phyloP scores from a whole-genome alignment of 2,888 invertebrate species.

The Frankliniella intonsa region DNA sequence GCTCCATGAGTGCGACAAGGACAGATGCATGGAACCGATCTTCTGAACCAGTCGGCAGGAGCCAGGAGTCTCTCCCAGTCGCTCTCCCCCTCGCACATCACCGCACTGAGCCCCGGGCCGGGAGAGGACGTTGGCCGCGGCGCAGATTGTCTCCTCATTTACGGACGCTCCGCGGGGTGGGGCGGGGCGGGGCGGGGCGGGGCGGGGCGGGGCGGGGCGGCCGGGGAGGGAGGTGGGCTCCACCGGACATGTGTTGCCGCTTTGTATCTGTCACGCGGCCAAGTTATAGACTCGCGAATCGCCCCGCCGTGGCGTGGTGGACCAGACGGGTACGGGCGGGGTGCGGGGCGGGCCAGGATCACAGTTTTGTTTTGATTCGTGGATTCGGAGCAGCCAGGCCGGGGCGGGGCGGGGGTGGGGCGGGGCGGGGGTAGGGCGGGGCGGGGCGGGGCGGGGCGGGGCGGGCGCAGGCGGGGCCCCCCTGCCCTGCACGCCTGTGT shows the following conservation, averaged over 20 bases:
- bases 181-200: background rate
- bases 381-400: background rate
- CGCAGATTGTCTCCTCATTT: background rate
- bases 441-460: background rate
- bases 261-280: constrained; percentile 16
- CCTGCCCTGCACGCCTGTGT: too few relatives aligned
- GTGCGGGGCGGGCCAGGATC: background rate
- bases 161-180: background rate
- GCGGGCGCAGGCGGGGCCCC: too few relatives aligned
- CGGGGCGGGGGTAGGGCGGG: background rate
- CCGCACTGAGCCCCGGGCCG: too few relatives aligned
- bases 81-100: too few relatives aligned
- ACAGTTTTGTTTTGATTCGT: background rate
- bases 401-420: background rate
- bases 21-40: too few relatives aligned
- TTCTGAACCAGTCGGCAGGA: too few relatives aligned
- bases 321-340: background rate
- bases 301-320: background rate
- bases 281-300: constrained; percentile 27
- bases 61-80: too few relatives aligned
- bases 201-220: too few relatives aligned
- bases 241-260: constrained; percentile 15
- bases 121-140: background rate
- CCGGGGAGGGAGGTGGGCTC: too few relatives aligned
- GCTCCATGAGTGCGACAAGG: too few relatives aligned